Percentiles rank a stretch among this genome's conserved stretches.
Conservation (phyloP, 2,888 invertebrate genomes). For the Epirrhoe alternata region DNA sequence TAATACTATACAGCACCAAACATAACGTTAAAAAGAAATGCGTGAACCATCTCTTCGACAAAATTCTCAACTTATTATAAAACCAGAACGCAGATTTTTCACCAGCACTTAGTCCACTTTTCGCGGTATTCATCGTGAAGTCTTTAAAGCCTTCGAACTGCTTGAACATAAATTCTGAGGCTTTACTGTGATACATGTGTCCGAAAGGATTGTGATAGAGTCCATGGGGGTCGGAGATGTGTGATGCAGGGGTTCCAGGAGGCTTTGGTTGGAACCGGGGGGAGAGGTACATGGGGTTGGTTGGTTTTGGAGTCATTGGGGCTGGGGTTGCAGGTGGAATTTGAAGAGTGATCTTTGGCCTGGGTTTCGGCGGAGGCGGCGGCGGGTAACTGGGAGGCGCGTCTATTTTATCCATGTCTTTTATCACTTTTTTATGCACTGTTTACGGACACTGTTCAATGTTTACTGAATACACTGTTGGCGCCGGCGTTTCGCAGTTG, state of each 20-base stretch:
- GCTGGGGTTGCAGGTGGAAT: slow-evolving; percentile 63
- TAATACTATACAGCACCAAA: slow-evolving; percentile 90
- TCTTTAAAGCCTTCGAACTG: slow-evolving; percentile 92
- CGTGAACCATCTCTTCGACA: slow-evolving; percentile 94
- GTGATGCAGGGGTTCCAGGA: slow-evolving; percentile 67
- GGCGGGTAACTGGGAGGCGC: slow-evolving; percentile 68
- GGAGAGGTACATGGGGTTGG: slow-evolving; percentile 58
- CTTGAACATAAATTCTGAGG: slow-evolving; percentile 91
- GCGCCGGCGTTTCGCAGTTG: slow-evolving; percentile 63
- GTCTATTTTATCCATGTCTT: slow-evolving; percentile 62
- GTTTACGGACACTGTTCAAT: slow-evolving; percentile 40
- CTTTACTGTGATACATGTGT: slow-evolving; percentile 87
- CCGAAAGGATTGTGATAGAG: slow-evolving; percentile 73
- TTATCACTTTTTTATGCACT: slow-evolving; percentile 33
- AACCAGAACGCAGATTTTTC: slow-evolving; percentile 93
- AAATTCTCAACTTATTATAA: slow-evolving; percentile 90
- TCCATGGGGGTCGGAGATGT: slow-evolving; percentile 66
- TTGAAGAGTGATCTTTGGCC: slow-evolving; percentile 81
- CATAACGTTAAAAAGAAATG: slow-evolving; percentile 93
- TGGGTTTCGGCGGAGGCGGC: slow-evolving; percentile 70
- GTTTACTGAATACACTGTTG: slow-evolving; percentile 39
- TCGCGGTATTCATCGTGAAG: slow-evolving; percentile 89
- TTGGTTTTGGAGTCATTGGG: slow-evolving; percentile 59
- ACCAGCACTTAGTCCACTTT: slow-evolving; percentile 92
- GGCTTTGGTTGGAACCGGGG: slow-evolving; percentile 59